Base-by-base conservation (phyloP, 2,113 vertebrate genomes). In the Caretta caretta region DNA sequence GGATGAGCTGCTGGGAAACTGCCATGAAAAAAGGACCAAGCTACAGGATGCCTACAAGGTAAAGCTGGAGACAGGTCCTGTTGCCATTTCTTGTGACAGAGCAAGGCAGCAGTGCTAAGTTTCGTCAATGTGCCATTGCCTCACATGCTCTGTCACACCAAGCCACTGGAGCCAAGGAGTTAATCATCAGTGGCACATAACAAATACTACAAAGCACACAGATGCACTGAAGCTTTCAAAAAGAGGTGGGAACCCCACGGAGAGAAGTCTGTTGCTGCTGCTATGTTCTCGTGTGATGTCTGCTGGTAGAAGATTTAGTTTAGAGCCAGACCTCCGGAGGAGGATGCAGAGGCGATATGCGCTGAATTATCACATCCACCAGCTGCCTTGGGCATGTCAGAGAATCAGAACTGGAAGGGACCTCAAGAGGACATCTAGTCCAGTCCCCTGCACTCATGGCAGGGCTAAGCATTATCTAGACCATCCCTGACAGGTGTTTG, bases 21-120 rank as follows among this genome's bases (percentile, higher is more conserved):
- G 98, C 93, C 98, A 97, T 89, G 98, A 98, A 90, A 99, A 99
- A 97, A 98, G 57, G 53, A 88, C 85, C 83, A 97, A 98, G 59
- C 98, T 99, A 2, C 98, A 99, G 94, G 98, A 98, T 83, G 98
- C 99, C 62, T 98, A 98, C 86, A 98, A 99, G 98, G 99, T 99
- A 97, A 96, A 24, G 13, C 6, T 91, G 42, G 10, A 42, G 2
- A 0, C 59, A 31, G 16, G 17, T 49, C 56, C 78, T 46, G 53
- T 10, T 86, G n/a, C 78, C 17, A 3, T 84, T 92, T 90, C 76
- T 69, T 83, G 87, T 57, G 50, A 16, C 0, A 84, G 65, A 69
- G 27, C 56, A 72, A 0, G 0, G 10, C 27, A 84, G 80, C 59
- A 84, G 69, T 89, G 76, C 87, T 86, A 5, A 59, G 0, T 76